phyloP scores from a whole-genome alignment of 1,140 invertebrate genomes.

The Drosophila insularis region DNA sequence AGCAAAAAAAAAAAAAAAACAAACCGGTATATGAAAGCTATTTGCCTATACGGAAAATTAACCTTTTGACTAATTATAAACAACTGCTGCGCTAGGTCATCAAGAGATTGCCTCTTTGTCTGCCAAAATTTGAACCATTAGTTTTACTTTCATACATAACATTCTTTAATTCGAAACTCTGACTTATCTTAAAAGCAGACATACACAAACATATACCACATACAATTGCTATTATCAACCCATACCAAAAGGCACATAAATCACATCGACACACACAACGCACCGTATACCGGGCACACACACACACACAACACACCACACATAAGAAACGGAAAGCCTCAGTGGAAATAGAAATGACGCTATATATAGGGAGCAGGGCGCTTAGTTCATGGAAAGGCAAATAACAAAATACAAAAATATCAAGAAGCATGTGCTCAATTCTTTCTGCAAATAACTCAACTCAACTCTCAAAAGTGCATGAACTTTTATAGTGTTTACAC shows the following conservation, averaged over 20 bases:
- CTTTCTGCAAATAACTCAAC: constrained; percentile 31
- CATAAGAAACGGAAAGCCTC: constrained; percentile 48
- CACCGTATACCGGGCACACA: constrained; percentile 10
- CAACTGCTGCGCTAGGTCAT: not conserved
- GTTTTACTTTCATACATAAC: not conserved
- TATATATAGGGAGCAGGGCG: constrained; percentile 33
- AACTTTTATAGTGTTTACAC: not conserved
- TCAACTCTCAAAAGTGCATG: constrained; percentile 18
- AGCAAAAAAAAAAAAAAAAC: constrained; percentile 18
- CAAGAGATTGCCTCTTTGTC: not conserved
- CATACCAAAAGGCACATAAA: constrained; percentile 51
- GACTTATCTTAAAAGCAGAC: constrained; percentile 33
- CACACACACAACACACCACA: constrained; percentile 12
- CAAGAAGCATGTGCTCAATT: constrained; percentile 22
- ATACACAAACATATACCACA: constrained; percentile 5
- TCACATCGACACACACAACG: constrained; percentile 23
- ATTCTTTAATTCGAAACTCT: constrained; percentile 40
- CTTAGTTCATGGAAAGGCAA: constrained; percentile 12
- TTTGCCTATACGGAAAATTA: not conserved
- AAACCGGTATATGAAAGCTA: not conserved
- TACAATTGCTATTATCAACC: constrained; percentile 47
- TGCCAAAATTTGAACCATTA: not conserved
- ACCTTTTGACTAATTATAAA: not conserved
- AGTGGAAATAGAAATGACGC: constrained; percentile 76
- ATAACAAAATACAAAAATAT: constrained; percentile 3